Evolutionary conservation across 2,888 invertebrate genomes (phyloP), one percentile per base, ranked within the genome.

Genomic region (Ochlodes sylvanus): DNA sequence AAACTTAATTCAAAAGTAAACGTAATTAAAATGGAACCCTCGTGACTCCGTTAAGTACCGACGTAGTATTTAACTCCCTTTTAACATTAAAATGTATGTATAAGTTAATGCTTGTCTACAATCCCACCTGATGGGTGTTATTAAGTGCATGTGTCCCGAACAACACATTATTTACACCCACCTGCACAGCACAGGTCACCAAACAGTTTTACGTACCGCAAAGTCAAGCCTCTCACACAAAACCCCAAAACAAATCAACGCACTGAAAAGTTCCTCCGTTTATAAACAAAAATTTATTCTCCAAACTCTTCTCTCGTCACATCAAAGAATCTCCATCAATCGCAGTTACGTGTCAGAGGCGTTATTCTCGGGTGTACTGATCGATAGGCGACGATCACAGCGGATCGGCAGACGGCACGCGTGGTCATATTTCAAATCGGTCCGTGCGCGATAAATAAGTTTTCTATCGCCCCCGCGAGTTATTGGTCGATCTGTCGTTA

Each of bases 391-490:
- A 4, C 34, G 56, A 62, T 62, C 56, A 56, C 62, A 19, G 38
- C 14, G 52, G 50, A 61, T 61, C 54, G 55, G 55, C 60, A 38
- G 42, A 60, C 34, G 56, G 62, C 62, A 68, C 62, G 68, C 68
- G 60, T 32, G 34, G 47, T 47, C 56, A 68, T 68, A 68, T 56
- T 41, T 67, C 61, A 67, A 19, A 17, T 55, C 61, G 42, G 38
- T 55, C 44, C 44, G 55, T 62, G 55, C 44, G 60, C 50, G 42
- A 81, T 84, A 87, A 87, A 86, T 83, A 87, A 77, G 81, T 81
- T 85, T 61, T 84, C 86, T 83, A 86, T 87, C 83, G 86, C 85
- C 79, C 71, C 63, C 56, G 70, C 75, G 81, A 77, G 86, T 85
- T 66, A 60, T 66, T 42, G 42, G 27, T 52, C 60, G 54, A 55